Evolutionary conservation across 2,797 vertebrate genomes (phyloP).

Genomic region (Platalea minor): DNA sequence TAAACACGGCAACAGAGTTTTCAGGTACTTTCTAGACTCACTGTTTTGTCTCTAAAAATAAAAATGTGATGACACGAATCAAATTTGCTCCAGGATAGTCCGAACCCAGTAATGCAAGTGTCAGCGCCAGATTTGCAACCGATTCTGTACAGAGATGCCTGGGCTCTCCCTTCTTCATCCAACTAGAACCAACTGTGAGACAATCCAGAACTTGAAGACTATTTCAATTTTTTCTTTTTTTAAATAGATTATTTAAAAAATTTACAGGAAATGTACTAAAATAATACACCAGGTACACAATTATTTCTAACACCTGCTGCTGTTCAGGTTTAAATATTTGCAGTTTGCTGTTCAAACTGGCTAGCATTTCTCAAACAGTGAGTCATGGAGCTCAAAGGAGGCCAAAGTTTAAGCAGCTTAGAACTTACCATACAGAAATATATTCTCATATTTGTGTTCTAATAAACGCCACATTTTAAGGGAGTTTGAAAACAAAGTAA

Average conservation of each 20-base stretch:
- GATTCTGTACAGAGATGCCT: neutral
- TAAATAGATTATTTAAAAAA: neutral
- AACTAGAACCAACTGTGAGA: neutral
- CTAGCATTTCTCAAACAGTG: conserved; percentile 42
- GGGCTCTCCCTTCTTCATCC: neutral
- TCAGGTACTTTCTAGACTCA: neutral
- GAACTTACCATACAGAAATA: neutral
- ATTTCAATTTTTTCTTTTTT: neutral
- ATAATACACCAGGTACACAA: neutral
- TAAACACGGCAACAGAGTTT: neutral
- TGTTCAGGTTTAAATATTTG: neutral
- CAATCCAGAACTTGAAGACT: neutral
- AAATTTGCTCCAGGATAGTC: neutral
- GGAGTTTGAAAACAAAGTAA: neutral
- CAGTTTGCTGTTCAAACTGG: neutral
- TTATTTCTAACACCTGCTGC: neutral
- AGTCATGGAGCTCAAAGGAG: conserved; percentile 10
- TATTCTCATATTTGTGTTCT: neutral
- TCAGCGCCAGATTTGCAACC: neutral
- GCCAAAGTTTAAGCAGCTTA: neutral
- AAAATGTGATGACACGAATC: accelerated
- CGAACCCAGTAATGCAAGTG: neutral
- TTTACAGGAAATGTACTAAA: neutral
- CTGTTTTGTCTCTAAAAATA: neutral
- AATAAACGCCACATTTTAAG: neutral